A percentile compares a stretch with the other conserved stretches of the same genome.
These are phyloP conservation scores for Hemithea aestivaria DNA, from an alignment of 2,888 invertebrate genomes.

Conservation along the genomic window DNA sequence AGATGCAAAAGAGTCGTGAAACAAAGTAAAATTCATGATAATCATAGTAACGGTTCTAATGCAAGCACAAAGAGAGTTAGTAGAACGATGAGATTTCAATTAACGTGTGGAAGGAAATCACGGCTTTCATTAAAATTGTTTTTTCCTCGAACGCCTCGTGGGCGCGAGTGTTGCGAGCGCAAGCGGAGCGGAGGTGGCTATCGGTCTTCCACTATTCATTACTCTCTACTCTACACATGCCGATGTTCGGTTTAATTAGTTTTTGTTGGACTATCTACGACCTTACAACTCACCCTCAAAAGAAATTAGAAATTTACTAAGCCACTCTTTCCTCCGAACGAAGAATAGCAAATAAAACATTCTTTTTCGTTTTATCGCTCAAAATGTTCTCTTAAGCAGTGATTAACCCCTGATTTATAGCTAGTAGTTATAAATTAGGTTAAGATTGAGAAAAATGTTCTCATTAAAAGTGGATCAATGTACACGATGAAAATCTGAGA, in stretches of 20 bases:
- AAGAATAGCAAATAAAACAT: constrained; percentile 23
- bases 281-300: constrained; percentile 35
- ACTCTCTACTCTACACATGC: constrained; percentile 56
- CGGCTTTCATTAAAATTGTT: constrained; percentile 60
- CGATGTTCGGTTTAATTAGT: constrained; percentile 70
- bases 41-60: constrained; percentile 3
- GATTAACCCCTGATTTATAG: constrained; percentile 1
- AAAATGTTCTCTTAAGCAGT: constrained; percentile 3
- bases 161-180: constrained; percentile 1
- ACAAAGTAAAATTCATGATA: not conserved
- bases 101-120: constrained; percentile 45
- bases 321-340: constrained; percentile 12
- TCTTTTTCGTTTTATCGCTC: constrained; percentile 18
- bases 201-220: constrained; percentile 56
- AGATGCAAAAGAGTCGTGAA: too few species aligned
- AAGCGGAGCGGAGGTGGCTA: constrained; percentile 29
- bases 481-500: not conserved
- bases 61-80: constrained; percentile 8
- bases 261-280: constrained; percentile 56
- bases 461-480: constrained; percentile 1
- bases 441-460: not conserved
- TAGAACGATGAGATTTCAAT: constrained; percentile 45
- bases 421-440: not conserved
- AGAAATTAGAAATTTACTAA: constrained; percentile 38
- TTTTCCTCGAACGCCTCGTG: constrained; percentile 37